A percentile compares a stretch with the other conserved stretches of the same genome.
Conservation (phyloP, 2,888 invertebrate species). For the Ornithoptera priamus region DNA sequence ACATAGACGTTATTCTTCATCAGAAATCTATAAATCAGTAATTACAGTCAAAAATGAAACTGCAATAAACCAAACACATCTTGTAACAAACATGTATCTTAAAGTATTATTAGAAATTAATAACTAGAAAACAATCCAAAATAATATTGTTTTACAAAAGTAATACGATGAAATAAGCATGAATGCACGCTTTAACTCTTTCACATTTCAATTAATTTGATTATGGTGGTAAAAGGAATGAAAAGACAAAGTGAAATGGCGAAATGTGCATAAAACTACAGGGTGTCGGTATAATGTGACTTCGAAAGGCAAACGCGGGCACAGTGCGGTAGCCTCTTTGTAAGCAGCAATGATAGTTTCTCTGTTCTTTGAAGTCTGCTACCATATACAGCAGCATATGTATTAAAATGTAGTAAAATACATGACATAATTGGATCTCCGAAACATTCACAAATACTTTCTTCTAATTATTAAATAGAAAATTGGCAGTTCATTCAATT, state of each 20-base stretch:
- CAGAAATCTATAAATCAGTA: no score
- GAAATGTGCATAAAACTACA: neutral
- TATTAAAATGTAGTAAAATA: neutral
- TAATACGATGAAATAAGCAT: no score
- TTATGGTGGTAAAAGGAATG: neutral
- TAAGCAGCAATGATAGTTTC: neutral
- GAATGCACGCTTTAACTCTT: neutral
- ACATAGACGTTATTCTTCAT: no score
- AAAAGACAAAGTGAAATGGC: neutral
- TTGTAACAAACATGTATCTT: no score
- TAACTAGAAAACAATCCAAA: no score
- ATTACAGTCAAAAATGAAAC: no score
- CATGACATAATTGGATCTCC: neutral
- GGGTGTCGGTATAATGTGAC: constrained; percentile 13
- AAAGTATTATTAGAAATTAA: no score
- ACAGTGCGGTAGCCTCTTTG: constrained; percentile 9
- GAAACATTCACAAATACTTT: neutral
- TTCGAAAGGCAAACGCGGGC: constrained; percentile 19
- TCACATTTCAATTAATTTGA: neutral
- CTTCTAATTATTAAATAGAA: neutral
- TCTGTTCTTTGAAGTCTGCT: neutral
- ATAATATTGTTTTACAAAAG: no score
- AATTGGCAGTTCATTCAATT: neutral
- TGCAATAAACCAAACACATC: no score
- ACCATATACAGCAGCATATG: neutral